Conservation (phyloP, 2,113 vertebrate genomes). For the Etheostoma spectabile region DNA sequence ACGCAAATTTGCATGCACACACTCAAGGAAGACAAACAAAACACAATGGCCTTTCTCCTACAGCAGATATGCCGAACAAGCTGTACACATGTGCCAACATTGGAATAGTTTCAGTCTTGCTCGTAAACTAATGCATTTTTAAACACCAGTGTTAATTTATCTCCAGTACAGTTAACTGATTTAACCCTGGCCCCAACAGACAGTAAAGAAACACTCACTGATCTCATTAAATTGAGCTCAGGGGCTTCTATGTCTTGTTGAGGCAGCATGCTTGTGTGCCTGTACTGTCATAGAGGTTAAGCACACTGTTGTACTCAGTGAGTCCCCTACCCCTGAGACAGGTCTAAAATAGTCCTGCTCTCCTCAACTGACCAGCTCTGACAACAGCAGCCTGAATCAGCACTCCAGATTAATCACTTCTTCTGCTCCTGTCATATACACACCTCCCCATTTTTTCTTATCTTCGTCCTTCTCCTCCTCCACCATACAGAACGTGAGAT, state of each 20-base stretch:
- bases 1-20: slow-evolving; percentile 37
- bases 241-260: slow-evolving; percentile 18
- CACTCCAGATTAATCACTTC: slow-evolving; percentile 78
- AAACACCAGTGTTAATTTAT: slow-evolving; percentile 44
- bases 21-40: slow-evolving; percentile 46
- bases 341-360: slow-evolving; percentile 62
- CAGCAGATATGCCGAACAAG: slow-evolving; percentile 43
- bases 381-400: slow-evolving; percentile 76
- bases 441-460: slow-evolving; percentile 40
- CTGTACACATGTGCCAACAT: slow-evolving; percentile 30
- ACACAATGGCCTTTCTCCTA: slow-evolving; percentile 54
- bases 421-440: slow-evolving; percentile 70
- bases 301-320: slow-evolving; percentile 52
- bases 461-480: slow-evolving; percentile 47
- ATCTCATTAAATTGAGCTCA: slow-evolving; percentile 41
- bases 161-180: slow-evolving; percentile 41
- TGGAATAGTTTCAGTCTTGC: slow-evolving; percentile 44
- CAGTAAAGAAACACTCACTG: slow-evolving; percentile 14
- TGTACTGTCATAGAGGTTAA: slow-evolving; percentile 69
- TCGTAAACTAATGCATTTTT: slow-evolving; percentile 59
- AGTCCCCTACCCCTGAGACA: slow-evolving; percentile 63
- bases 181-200: slow-evolving; percentile 43
- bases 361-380: slow-evolving; percentile 54
- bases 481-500: slow-evolving; percentile 82
- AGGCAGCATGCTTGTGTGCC: slow-evolving; percentile 38